phyloP scores from a whole-genome alignment of 2,888 invertebrate genomes.

The Loripinus fragilis region DNA sequence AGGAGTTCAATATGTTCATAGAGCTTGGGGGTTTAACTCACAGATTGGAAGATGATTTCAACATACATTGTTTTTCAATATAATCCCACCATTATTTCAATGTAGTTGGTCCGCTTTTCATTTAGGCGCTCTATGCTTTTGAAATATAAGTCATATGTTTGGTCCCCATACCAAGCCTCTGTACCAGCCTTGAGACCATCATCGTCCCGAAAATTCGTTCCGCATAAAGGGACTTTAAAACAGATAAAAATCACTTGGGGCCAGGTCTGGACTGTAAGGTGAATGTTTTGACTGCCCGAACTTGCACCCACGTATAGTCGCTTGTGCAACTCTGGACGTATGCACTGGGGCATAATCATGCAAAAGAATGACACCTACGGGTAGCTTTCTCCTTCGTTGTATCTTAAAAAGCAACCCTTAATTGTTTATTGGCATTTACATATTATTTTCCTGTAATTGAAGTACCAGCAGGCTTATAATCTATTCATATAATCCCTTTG shows the following conservation, averaged over 20 bases:
- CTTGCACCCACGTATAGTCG: too few species aligned
- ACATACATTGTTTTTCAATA: conserved; percentile 15
- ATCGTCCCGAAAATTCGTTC: neutral
- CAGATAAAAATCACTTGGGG: too few species aligned
- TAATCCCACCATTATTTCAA: conserved; percentile 9
- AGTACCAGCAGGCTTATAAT: neutral
- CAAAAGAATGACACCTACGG: neutral
- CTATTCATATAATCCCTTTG: neutral
- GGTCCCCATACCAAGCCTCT: conserved; percentile 5
- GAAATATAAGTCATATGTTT: neutral
- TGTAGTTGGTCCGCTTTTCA: conserved; percentile 10
- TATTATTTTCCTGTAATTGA: too few species aligned
- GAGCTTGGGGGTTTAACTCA: too few species aligned
- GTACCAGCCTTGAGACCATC: neutral
- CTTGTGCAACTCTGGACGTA: neutral
- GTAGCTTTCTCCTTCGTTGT: neutral
- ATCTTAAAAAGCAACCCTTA: neutral
- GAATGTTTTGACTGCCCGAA: too few species aligned
- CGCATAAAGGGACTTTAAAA: neutral
- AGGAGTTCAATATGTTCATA: too few species aligned
- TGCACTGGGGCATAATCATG: neutral
- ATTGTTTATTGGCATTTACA: too few species aligned
- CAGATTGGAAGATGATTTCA: too few species aligned
- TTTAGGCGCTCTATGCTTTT: conserved; percentile 6
- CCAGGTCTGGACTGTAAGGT: too few species aligned